phyloP scores from a whole-genome alignment of 2,888 invertebrate genomes.

The Platycheirus rosarum region DNA sequence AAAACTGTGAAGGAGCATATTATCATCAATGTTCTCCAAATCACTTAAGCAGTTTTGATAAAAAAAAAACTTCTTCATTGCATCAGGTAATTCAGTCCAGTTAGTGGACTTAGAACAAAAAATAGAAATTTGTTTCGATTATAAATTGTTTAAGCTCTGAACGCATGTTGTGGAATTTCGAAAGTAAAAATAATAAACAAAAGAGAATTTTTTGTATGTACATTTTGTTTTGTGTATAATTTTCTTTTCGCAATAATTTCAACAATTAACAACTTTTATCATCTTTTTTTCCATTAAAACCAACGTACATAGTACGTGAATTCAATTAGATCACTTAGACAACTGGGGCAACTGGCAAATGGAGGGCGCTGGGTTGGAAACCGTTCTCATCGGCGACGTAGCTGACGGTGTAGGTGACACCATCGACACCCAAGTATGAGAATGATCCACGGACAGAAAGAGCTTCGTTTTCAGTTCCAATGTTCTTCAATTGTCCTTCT shows the following conservation, averaged over 20 bases:
- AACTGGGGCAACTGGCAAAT: conserved; percentile 81
- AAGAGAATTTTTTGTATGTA: not conserved
- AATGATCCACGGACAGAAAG: conserved; percentile 83
- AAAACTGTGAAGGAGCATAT: too few species aligned
- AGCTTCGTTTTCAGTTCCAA: conserved; percentile 83
- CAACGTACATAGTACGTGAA: not conserved
- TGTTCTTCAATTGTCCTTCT: conserved; percentile 83
- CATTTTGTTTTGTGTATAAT: not conserved
- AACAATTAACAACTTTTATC: conserved; percentile 29
- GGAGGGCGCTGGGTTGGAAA: conserved; percentile 82
- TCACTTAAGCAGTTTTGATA: too few species aligned
- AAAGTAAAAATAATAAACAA: not conserved
- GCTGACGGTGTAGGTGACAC: conserved; percentile 84
- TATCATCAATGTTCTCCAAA: too few species aligned
- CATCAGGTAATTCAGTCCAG: too few species aligned
- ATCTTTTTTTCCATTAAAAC: not conserved
- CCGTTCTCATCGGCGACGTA: conserved; percentile 80
- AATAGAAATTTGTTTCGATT: too few species aligned
- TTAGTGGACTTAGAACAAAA: too few species aligned
- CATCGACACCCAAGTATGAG: conserved; percentile 84
- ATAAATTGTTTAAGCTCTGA: too few species aligned
- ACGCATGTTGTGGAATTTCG: too few species aligned
- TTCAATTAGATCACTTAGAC: conserved; percentile 8
- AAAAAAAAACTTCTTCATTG: too few species aligned
- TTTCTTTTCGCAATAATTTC: conserved; percentile 14